Evolutionary conservation across 2,113 vertebrate species (phyloP).

Genomic region (Atractosteus spatula): DNA sequence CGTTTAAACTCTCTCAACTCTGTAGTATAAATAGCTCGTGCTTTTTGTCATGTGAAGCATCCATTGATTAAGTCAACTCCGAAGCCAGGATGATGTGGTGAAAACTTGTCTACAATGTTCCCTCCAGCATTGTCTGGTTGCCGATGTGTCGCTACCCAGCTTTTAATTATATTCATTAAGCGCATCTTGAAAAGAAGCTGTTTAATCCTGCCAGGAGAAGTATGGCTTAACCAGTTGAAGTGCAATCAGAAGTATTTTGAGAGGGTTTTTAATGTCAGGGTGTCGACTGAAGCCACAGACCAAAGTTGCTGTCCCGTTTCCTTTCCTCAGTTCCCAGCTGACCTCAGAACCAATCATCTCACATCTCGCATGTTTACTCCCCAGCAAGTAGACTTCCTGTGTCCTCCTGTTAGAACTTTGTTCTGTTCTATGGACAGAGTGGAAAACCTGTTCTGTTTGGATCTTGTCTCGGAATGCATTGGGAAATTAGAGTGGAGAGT

Average conservation of each 20-base stretch:
- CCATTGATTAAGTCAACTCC: not conserved
- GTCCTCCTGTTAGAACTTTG: not conserved
- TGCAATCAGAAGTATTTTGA: slow-evolving; percentile 14
- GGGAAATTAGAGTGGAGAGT: too few species aligned
- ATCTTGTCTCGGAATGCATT: not conserved
- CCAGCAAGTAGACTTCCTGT: not conserved
- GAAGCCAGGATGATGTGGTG: not conserved
- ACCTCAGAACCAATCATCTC: slow-evolving; percentile 2
- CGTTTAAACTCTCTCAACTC: too few species aligned
- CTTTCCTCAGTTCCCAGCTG: not conserved
- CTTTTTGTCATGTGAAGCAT: not conserved
- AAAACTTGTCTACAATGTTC: not conserved
- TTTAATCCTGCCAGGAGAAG: slow-evolving; percentile 2
- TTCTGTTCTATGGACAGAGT: not conserved
- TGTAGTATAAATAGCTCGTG: too few species aligned
- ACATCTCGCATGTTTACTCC: not conserved
- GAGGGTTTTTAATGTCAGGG: slow-evolving; percentile 7
- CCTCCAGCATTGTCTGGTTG: not conserved
- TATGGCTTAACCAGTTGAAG: slow-evolving; percentile 4
- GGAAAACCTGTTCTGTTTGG: not conserved
- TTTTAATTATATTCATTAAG: slow-evolving; percentile 5
- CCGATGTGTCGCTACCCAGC: not conserved
- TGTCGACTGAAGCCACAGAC: slow-evolving; percentile 3
- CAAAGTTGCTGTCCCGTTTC: not conserved
- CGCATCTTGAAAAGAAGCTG: not conserved